Conservation (phyloP, 1,140 invertebrate species). For the Temnothorax curvispinosus region DNA sequence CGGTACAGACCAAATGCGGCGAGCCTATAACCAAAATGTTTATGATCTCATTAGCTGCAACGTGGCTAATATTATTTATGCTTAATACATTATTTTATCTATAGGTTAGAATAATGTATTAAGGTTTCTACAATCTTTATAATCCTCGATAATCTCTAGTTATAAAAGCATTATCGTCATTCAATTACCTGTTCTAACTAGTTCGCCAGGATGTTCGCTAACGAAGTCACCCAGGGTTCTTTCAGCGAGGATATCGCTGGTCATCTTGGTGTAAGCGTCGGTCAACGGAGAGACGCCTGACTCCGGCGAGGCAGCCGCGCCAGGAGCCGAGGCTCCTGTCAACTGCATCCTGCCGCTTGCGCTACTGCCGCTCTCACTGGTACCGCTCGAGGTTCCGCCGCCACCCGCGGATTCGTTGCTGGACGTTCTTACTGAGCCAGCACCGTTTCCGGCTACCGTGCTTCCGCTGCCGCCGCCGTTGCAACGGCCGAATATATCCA, state of each 20-base stretch:
- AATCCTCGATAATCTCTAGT: background rate
- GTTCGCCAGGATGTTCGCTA: slow-evolving; percentile 96
- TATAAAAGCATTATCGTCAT: background rate
- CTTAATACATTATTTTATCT: background rate
- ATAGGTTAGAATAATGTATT: no score
- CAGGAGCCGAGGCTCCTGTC: slow-evolving; percentile 84
- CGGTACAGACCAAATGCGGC: slow-evolving; percentile 96
- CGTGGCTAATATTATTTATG: background rate
- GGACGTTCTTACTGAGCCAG: slow-evolving; percentile 74
- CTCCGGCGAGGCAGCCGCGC: slow-evolving; percentile 84
- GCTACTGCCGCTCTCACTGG: slow-evolving; percentile 70
- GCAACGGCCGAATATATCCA: slow-evolving; percentile 86
- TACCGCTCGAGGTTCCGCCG: slow-evolving; percentile 62
- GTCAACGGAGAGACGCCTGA: slow-evolving; percentile 88
- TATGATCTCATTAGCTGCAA: background rate
- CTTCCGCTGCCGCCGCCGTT: slow-evolving; percentile 81
- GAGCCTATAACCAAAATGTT: slow-evolving; percentile 85
- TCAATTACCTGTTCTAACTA: slow-evolving; percentile 93
- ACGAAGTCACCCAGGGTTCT: slow-evolving; percentile 95
- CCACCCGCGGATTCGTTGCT: slow-evolving; percentile 73
- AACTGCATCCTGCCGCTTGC: slow-evolving; percentile 84
- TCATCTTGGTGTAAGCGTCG: slow-evolving; percentile 95
- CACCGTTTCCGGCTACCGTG: slow-evolving; percentile 78
- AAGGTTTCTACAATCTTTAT: background rate
- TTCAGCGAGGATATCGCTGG: slow-evolving; percentile 94